Conservation (phyloP, 2,113 vertebrate species). For the Odobenus rosmarus region DNA sequence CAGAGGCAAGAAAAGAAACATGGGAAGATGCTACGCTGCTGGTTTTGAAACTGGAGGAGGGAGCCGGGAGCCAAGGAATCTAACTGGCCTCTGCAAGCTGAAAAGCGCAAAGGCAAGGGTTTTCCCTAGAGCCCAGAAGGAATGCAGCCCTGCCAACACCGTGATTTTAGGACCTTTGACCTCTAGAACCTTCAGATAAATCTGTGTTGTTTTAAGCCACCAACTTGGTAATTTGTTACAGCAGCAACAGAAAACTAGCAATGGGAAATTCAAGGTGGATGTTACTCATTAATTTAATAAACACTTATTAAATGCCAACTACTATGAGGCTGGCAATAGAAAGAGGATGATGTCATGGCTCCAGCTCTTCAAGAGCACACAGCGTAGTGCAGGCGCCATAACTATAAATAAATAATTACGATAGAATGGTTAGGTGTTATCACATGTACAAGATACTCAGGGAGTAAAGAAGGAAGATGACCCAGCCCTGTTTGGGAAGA, state of each 20-base stretch:
- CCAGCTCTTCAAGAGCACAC: neutral
- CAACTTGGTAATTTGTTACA: neutral
- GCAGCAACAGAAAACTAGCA: neutral
- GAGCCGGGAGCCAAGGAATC: neutral
- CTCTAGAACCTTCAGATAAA: neutral
- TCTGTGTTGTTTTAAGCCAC: neutral
- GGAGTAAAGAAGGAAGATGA: neutral
- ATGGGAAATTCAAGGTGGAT: neutral
- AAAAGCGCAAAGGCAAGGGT: neutral
- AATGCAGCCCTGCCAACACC: neutral
- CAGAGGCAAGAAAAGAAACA: neutral
- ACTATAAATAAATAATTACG: neutral
- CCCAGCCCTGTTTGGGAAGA: neutral
- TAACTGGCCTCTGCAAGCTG: neutral
- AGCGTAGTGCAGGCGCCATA: no score
- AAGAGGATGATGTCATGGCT: neutral
- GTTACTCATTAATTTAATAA: neutral
- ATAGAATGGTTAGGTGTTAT: neutral
- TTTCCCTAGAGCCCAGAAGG: neutral
- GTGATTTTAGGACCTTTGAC: neutral
- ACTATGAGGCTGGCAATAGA: neutral
- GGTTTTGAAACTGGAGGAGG: neutral
- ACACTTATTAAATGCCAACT: neutral
- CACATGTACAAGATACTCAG: fast-evolving
- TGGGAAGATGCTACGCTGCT: neutral